A percentile compares a stretch with the other conserved stretches of the same genome.
Conservation (phyloP, 2,797 vertebrate species). For the Brotula barbata region DNA sequence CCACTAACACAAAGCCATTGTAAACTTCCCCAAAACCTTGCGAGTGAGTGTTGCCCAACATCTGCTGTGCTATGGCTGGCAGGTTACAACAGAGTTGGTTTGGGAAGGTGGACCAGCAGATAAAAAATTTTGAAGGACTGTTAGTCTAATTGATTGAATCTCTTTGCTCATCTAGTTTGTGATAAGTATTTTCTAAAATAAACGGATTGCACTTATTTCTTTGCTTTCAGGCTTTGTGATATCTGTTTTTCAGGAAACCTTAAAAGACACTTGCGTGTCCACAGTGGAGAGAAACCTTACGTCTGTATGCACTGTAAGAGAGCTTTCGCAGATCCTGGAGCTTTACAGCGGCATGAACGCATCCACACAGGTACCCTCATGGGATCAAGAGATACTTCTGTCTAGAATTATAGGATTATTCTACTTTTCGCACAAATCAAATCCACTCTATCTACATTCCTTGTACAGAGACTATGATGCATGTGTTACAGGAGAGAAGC, state of each 20-base stretch:
- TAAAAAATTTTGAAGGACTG: too few species aligned
- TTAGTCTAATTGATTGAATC: too few species aligned
- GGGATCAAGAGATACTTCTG: too few species aligned
- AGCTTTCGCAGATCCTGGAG: constrained; percentile 94
- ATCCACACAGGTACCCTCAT: constrained; percentile 90
- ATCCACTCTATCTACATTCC: not conserved
- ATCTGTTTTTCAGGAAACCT: constrained; percentile 85
- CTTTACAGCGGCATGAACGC: constrained; percentile 93
- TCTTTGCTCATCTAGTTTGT: too few species aligned
- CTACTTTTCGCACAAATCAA: too few species aligned
- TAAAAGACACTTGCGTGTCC: constrained; percentile 94
- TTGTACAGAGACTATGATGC: not conserved
- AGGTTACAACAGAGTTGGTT: too few species aligned
- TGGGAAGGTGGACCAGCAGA: too few species aligned
- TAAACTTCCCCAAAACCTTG: too few species aligned
- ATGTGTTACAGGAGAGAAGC: constrained; percentile 89
- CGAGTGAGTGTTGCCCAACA: too few species aligned
- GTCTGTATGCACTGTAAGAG: constrained; percentile 93
- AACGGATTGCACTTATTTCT: not conserved
- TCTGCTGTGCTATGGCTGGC: too few species aligned
- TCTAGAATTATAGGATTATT: too few species aligned
- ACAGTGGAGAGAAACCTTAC: constrained; percentile 97
- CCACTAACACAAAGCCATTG: too few species aligned
- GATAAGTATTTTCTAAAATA: not conserved
- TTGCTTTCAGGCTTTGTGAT: constrained; percentile 9